phyloP scores from a whole-genome alignment of 2,113 vertebrate species.

The Pterophyllum scalare region DNA sequence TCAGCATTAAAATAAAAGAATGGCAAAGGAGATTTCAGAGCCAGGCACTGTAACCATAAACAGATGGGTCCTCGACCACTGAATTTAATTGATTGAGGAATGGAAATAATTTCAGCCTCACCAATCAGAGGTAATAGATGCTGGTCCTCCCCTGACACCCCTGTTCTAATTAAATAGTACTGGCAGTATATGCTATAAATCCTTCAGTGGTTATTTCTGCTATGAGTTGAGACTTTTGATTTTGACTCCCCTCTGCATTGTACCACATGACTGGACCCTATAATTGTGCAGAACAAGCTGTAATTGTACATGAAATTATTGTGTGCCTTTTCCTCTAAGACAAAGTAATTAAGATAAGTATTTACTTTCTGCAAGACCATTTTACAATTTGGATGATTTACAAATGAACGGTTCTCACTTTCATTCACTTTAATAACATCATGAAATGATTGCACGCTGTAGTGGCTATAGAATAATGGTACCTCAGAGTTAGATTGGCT shows the following conservation, averaged over 20 bases:
- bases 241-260: conserved; percentile 23
- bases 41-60: conserved; percentile 66
- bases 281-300: conserved; percentile 23
- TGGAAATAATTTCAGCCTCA: conserved; percentile 71
- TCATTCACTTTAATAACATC: background rate
- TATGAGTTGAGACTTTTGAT: conserved; percentile 20
- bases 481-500: background rate
- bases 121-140: conserved; percentile 69
- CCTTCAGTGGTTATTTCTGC: conserved; percentile 34
- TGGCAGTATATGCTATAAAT: conserved; percentile 36
- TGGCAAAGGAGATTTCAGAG: conserved; percentile 39
- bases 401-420: background rate
- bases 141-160: conserved; percentile 62
- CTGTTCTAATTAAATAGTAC: conserved; percentile 47
- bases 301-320: conserved; percentile 44
- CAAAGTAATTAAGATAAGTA: conserved; percentile 45
- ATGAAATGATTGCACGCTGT: background rate
- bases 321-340: conserved; percentile 14
- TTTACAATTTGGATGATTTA: background rate
- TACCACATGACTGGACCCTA: conserved; percentile 22
- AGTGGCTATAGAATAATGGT: background rate
- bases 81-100: conserved; percentile 70
- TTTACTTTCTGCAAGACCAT: conserved; percentile 30
- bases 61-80: conserved; percentile 72
- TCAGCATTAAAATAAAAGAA: conserved; percentile 59